Percentiles rank a stretch among this genome's conserved stretches.
phyloP scores from a whole-genome alignment of 2,888 invertebrate genomes.

The Hirudinaria manillensis region DNA sequence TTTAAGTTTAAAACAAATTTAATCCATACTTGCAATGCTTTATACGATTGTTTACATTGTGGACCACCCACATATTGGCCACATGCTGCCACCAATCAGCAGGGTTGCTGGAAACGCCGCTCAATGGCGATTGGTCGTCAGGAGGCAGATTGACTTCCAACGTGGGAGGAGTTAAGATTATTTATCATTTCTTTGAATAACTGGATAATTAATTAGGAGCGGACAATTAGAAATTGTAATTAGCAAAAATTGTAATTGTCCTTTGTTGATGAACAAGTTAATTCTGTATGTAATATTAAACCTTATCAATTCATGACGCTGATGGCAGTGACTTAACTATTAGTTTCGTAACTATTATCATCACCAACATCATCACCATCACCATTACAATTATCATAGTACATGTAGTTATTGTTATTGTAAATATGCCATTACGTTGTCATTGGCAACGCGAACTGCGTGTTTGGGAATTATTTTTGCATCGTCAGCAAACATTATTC shows the following conservation, averaged over 20 bases:
- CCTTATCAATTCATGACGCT: no score
- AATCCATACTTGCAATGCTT: neutral
- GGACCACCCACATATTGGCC: no score
- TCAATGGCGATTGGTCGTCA: neutral
- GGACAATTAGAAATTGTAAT: slow-evolving; percentile 1
- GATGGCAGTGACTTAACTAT: neutral
- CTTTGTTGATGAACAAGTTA: no score
- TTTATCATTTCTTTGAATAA: neutral
- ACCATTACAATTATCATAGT: neutral
- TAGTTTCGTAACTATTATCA: neutral
- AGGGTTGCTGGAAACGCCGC: neutral
- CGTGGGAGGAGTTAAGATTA: neutral
- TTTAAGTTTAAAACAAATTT: no score
- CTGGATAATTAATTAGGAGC: slow-evolving; percentile 10
- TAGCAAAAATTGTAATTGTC: neutral
- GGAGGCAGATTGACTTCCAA: neutral
- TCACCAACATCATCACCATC: slow-evolving; percentile 26
- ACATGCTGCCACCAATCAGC: slow-evolving; percentile 3
- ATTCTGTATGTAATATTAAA: no score
- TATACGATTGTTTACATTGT: slow-evolving; percentile 10
- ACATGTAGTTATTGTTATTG: neutral
- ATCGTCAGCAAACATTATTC: slow-evolving; percentile 8
- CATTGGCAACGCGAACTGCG: no score
- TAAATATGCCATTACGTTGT: no score
- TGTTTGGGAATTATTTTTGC: no score